Percentiles rank a stretch among this genome's conserved stretches.
Evolutionary conservation across 2,888 invertebrate genomes (phyloP).

Genomic region (Prostheceraeus crozeri): DNA sequence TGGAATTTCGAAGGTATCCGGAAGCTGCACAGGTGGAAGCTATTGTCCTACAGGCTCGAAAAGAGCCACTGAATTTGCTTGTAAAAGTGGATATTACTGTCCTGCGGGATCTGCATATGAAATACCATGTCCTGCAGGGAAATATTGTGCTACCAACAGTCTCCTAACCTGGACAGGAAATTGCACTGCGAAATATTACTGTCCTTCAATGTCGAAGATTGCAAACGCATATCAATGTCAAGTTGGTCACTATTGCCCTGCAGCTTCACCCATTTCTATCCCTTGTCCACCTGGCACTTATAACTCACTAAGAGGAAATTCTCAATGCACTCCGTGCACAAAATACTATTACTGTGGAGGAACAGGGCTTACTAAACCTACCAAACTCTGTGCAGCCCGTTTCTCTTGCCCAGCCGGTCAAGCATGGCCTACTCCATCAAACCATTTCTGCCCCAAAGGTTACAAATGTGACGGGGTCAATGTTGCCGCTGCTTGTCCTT

Average conservation of each 20-base stretch:
- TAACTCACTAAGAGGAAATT: slow-evolving; percentile 47
- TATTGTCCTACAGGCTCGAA: no score
- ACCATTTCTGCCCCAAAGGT: no score
- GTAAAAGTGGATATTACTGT: no score
- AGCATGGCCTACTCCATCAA: slow-evolving; percentile 41
- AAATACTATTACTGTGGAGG: slow-evolving; percentile 47
- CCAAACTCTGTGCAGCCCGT: slow-evolving; percentile 46
- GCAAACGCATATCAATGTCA: background rate
- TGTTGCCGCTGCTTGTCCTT: no score
- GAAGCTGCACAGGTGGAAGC: no score
- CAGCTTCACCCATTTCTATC: background rate
- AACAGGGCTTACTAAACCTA: slow-evolving; percentile 45
- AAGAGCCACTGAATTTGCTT: no score
- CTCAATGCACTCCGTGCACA: slow-evolving; percentile 47
- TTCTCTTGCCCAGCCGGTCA: slow-evolving; percentile 50
- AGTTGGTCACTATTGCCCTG: background rate
- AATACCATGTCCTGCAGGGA: background rate
- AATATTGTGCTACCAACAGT: background rate
- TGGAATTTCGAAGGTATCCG: no score
- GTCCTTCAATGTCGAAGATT: no score
- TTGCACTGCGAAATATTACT: background rate
- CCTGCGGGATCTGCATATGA: no score
- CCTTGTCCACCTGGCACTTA: slow-evolving; percentile 48
- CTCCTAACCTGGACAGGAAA: no score
- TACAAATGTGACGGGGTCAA: no score